Base-by-base conservation (phyloP, 2,888 invertebrate genomes). In the Chironomus riparius region DNA sequence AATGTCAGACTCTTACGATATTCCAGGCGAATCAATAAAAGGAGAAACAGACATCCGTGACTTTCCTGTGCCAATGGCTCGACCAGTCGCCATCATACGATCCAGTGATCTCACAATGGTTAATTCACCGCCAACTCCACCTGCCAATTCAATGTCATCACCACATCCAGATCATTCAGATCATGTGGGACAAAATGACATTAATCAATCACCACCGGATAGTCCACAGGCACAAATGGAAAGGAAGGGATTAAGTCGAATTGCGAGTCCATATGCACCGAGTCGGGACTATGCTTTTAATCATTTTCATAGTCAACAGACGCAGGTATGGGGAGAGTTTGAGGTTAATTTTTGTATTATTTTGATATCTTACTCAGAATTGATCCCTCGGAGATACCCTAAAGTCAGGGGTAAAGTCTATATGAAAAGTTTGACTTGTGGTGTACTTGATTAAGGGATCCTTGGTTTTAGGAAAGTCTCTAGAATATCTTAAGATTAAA, bases 81-180 rank as follows among this genome's bases (percentile, higher is more conserved):
- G 97, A 78, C 97, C 97, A 0, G 97, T 97, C 38, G 96, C 97
- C 78, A 96, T 98, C 81, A 95, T 97, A 81, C 89, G 96, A 80
- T 96, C 96, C 76, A 95, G 95, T 80, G 87, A 85, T 79, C 79
- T 89, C 78, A 86, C 87, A 77, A 87, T 87, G 79, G 86, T 88
- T 38, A 87, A 87, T 78, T 88, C 90, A 72, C 88, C 90, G 6
- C 89, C 90, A 22, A 86, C 88, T 10, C 87, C 90, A 76, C 87
- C 88, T 65, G 88, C 88, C 56, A 77, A 78, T 15, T 77, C 77
- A 22, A 72, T 81, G 79, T 79, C 81, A 79, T 83, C 83, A 68
- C 84, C 86, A 1, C 83, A 85, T 70, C 85, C 85, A 79, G 79
- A 80, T 78, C 76, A 78, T 77, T 50, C 77, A 77, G 72, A 72